These are phyloP conservation scores for Apis dorsata DNA, from an alignment of 1,140 invertebrate species.

Conservation along the genomic window DNA sequence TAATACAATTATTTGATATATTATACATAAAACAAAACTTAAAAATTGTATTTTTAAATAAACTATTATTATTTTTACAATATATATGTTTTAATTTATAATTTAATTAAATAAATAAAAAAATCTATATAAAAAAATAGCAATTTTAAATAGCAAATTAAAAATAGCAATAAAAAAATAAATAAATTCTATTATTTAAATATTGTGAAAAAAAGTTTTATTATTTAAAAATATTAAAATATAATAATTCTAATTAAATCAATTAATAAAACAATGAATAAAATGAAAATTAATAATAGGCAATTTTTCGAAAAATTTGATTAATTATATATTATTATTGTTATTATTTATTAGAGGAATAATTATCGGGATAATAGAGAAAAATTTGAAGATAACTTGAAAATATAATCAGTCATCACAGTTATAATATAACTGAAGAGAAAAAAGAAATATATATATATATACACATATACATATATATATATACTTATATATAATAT, in stretches of 20 bases:
- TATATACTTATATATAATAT: not conserved
- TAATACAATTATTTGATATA: slow-evolving; percentile 28
- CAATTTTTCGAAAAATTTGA: not conserved
- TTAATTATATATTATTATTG: not conserved
- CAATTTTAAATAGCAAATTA: not conserved
- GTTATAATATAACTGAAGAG: slow-evolving; percentile 2
- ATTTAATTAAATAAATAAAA: too few relatives aligned
- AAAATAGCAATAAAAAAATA: not conserved
- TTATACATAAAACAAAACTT: slow-evolving; percentile 12
- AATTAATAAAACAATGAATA: not conserved
- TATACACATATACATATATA: not conserved
- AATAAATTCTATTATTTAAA: not conserved
- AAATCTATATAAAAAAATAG: not conserved
- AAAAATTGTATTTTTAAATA: not conserved
- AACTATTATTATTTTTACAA: not conserved
- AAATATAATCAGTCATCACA: slow-evolving; percentile 39
- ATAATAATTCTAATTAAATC: not conserved
- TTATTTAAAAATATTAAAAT: slow-evolving; percentile 1
- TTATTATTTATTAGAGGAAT: slow-evolving; percentile 34
- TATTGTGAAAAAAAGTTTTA: not conserved
- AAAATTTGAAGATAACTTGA: slow-evolving; percentile 29
- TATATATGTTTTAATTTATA: not conserved
- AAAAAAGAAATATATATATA: not conserved
- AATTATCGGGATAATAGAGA: slow-evolving; percentile 35
- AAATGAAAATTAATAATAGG: not conserved